Base-by-base conservation (phyloP, 2,888 invertebrate genomes). In the Gymnoscelis rufifasciata region DNA sequence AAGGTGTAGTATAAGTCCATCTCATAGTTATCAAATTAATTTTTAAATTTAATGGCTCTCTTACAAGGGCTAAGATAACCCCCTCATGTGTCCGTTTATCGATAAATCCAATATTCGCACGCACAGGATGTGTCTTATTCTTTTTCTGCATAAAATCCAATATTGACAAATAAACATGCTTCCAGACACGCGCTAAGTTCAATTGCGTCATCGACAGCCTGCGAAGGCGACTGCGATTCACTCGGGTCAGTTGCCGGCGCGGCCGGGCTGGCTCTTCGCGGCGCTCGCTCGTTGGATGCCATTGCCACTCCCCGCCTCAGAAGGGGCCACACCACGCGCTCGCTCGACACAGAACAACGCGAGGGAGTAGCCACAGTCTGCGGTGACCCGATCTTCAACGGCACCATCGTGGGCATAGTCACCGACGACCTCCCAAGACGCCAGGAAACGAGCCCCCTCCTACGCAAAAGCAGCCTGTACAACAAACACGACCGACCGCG, bases 181-280 rank as follows among this genome's bases (percentile, higher is more conserved):
- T 55, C 0, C 72, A 88, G 90, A 59, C 74, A 92, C 51, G 90
- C 92, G 11, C 69, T 93, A 39, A 92, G 92, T 41, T 92, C 92
- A 44, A 93, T 92, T 44, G 92, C 92, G 11, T 92, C 92, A 33
- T 92, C 92, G 50, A 89, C 90, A 47, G 91, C 90, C 57, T 90
- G 91, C 64, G 71, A 71, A 54, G 71, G 57, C 48, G 64, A 60
- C 24, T 62, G 62, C 45, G 71, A 63, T 35, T 79, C 91, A 43
- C 55, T 45, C 28, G 47, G 68, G 26, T 63, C 57, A 14, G 62
- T 54, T 13, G 64, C 68, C 30, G 62, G 40, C 26, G 55, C 56
- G 51, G 57, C 63, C 62, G 55, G 64, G 51, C 62, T 56, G 52
- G 60, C 66, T 40, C 66, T 78, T 51, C 76, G 79, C 41, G 57